Evolutionary conservation across 2,797 vertebrate genomes (phyloP).

Genomic region (Sciaenops ocellatus): DNA sequence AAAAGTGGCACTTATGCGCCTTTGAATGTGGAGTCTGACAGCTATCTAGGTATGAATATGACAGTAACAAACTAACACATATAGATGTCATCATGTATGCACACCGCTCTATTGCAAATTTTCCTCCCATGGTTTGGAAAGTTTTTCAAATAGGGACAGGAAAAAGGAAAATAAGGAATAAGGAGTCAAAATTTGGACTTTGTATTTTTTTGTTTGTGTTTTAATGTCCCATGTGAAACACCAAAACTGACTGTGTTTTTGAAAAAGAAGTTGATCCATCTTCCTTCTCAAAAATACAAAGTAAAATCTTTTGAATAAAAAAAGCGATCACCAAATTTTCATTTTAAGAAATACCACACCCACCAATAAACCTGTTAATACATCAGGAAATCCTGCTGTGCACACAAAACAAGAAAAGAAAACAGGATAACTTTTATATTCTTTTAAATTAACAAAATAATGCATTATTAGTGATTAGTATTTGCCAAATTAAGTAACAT

Average conservation of each 20-base stretch:
- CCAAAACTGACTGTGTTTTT: no score
- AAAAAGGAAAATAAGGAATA: not conserved
- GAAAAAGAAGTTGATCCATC: no score
- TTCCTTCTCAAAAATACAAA: no score
- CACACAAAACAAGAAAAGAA: no score
- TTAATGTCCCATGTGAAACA: no score
- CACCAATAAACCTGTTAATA: no score
- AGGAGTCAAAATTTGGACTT: not conserved
- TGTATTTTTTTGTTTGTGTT: not conserved
- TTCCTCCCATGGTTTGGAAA: not conserved
- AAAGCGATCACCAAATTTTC: no score
- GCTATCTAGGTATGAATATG: constrained; percentile 80
- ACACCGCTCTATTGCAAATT: not conserved
- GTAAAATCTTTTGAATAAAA: no score
- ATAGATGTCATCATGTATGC: not conserved
- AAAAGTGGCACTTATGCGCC: not conserved
- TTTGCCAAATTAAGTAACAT: not conserved
- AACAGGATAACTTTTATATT: no score
- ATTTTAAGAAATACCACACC: no score
- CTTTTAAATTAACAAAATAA: no score
- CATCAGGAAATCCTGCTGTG: no score
- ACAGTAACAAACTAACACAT: not conserved
- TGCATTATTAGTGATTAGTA: not conserved
- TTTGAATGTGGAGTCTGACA: constrained; percentile 33
- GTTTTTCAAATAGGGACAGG: not conserved